phyloP scores from a whole-genome alignment of 2,113 vertebrate genomes.

The Sitta europaea region DNA sequence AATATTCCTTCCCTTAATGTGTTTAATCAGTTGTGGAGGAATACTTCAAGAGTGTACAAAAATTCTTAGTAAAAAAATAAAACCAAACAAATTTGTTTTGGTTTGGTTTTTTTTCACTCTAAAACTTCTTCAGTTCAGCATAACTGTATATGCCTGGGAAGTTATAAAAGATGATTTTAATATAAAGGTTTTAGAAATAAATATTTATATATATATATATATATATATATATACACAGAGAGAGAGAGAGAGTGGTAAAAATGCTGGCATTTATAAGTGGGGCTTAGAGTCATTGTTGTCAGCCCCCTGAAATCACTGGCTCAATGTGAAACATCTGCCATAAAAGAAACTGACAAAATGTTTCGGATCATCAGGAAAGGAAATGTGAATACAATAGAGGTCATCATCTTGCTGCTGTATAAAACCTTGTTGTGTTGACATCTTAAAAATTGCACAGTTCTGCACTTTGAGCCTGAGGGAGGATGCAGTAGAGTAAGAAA shows the following conservation, averaged over 20 bases:
- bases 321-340: neutral
- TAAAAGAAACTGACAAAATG: neutral
- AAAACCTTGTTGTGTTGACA: neutral
- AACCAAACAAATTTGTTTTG: no score
- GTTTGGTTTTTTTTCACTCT: neutral
- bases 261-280: neutral
- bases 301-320: neutral
- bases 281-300: neutral
- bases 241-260: neutral
- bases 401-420: neutral
- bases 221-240: neutral
- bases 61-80: neutral
- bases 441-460: neutral
- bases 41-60: neutral
- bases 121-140: neutral
- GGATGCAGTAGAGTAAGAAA: neutral
- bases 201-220: neutral
- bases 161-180: neutral
- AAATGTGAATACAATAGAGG: neutral
- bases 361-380: neutral
- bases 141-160: neutral
- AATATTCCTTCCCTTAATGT: neutral
- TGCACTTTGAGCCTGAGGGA: neutral
- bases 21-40: neutral
- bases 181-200: neutral